Evolutionary conservation across 2,888 invertebrate genomes (phyloP), one percentile per base, ranked within the genome.

Genomic region (Drosophila fulvimacula): DNA sequence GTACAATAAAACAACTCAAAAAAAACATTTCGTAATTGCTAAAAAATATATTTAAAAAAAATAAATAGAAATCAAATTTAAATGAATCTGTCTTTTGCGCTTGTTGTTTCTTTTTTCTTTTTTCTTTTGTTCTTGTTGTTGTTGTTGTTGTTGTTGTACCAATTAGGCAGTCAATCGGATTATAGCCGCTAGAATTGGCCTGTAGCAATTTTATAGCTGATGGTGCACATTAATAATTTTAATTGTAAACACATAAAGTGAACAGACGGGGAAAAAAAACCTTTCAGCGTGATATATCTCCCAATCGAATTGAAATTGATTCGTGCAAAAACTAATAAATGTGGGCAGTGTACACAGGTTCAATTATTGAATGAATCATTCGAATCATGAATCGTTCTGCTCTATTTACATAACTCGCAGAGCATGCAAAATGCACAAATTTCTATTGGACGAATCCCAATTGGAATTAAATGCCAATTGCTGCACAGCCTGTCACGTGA

Each of bases 281-380:
- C 38, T 46, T 46, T 58, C 27, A 27, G 39, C 39, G 11, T n/a
- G n/a, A 10, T 15, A 15, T 19, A 15, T 32, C 17, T 32, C 32
- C 44, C 71, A 51, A 48, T 48, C 32, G 66, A 19, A 62, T 38
- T 38, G 19, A 10, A 53, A 42, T 56, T 62, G 48, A 68, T 68
- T 55, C 41, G 41, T 38, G 46, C 36, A 60, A 49, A 42, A 57
- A 15, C 52, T 51, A 56, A 39, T 66, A 30, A 42, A 52, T 57
- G 15, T 56, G 24, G 46, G 24, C 46, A 27, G 24, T 52, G 34
- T 32, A 27, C 34, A 42, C n/a, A 24, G 15, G 19, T 34, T 30
- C 11, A 58, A 56, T 63, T 39, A 39, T 55, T 49, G 53, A 24
- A 11, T 39, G 41, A 57, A 46, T 44, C 36, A 44, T 46, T 55